Percentiles rank a stretch among this genome's conserved stretches.
Evolutionary conservation across 2,113 vertebrate genomes (phyloP).

Genomic region (Psilopogon haemacephalus): DNA sequence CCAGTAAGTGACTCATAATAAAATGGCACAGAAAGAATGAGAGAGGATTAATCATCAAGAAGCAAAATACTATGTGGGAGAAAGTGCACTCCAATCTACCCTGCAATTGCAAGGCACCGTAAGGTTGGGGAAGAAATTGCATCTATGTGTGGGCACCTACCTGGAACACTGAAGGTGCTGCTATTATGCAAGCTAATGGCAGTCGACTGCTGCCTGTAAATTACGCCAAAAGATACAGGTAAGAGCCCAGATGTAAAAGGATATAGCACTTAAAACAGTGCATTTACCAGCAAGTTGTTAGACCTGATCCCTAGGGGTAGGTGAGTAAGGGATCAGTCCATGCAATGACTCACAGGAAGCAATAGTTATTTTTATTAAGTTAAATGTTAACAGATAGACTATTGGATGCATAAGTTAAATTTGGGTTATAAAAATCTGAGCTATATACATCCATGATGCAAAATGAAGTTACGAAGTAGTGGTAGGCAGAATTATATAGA

Average conservation of each 20-base stretch:
- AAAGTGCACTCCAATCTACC: slow-evolving; percentile 13
- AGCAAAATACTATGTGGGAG: slow-evolving; percentile 48
- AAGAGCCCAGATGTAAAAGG: neutral
- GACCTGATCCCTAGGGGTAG: neutral
- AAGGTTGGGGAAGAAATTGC: slow-evolving; percentile 9
- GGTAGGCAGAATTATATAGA: neutral
- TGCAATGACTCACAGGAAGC: slow-evolving; percentile 46
- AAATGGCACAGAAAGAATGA: neutral
- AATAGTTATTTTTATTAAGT: slow-evolving; percentile 27
- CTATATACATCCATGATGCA: neutral
- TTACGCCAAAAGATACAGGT: neutral
- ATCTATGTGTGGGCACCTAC: slow-evolving; percentile 33
- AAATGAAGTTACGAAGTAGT: neutral
- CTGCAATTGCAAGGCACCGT: slow-evolving; percentile 11
- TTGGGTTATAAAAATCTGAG: neutral
- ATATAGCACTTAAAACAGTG: neutral
- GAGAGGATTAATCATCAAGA: slow-evolving; percentile 65
- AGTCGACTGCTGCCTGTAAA: slow-evolving; percentile 8
- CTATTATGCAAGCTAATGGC: slow-evolving; percentile 23
- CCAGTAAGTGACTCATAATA: slow-evolving; percentile 40
- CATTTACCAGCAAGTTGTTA: slow-evolving; percentile 2
- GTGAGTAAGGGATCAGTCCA: neutral
- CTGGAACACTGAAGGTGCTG: slow-evolving; percentile 11
- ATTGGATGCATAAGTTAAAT: neutral
- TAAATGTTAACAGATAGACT: slow-evolving; percentile 26